Conservation (phyloP, 2,113 vertebrate species). For the Vimba vimba region DNA sequence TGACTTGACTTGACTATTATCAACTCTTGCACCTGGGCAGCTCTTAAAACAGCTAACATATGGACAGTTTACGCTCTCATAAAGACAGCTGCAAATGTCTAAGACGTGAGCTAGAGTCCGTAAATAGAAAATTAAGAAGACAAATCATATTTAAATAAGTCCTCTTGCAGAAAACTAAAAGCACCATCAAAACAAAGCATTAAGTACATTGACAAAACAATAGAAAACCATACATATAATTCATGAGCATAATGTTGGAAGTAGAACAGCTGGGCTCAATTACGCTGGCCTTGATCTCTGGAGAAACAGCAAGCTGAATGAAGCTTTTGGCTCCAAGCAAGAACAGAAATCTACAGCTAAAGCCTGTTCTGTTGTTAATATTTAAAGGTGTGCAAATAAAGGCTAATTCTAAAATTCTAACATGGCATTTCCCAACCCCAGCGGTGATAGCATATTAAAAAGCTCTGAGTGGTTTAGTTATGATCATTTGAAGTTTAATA, state of each 20-base stretch:
- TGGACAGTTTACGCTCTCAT: not conserved
- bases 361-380: slow-evolving; percentile 22
- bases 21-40: not conserved
- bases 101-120: not conserved
- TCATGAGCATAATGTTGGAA: slow-evolving; percentile 39
- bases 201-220: slow-evolving; percentile 3
- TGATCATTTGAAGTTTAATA: slow-evolving; percentile 30
- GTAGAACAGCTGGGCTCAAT: slow-evolving; percentile 40
- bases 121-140: slow-evolving; percentile 1
- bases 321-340: not conserved
- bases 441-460: slow-evolving; percentile 36
- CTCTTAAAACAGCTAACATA: slow-evolving; percentile 1
- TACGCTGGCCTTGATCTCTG: slow-evolving; percentile 10
- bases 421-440: slow-evolving; percentile 6
- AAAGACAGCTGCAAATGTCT: not conserved
- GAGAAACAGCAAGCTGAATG: slow-evolving; percentile 12
- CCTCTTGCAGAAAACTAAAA: not conserved
- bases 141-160: slow-evolving; percentile 9
- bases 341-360: not conserved
- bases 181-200: not conserved
- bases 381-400: slow-evolving; percentile 41
- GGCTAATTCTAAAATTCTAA: not conserved
- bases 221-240: slow-evolving; percentile 16
- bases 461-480: slow-evolving; percentile 9
- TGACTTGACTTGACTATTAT: not conserved